A percentile compares a stretch with the other conserved stretches of the same genome.
Conservation (phyloP, 2,888 invertebrate genomes). For the Malacosoma neustria region DNA sequence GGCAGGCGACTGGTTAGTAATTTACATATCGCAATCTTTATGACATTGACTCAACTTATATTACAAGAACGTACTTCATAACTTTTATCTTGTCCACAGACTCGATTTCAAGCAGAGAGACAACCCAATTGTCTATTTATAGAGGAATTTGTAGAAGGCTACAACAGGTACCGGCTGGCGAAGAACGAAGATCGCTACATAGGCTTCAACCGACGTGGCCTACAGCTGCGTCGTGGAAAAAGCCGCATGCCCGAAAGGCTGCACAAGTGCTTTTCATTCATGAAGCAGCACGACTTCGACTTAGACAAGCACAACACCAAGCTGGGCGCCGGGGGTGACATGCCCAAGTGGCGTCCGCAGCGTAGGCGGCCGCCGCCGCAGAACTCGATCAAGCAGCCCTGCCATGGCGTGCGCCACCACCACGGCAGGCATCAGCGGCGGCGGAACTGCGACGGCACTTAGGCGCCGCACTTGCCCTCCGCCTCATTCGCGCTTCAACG, state of each 20-base stretch:
- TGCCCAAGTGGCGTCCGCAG: slow-evolving; percentile 56
- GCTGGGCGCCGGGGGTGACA: slow-evolving; percentile 54
- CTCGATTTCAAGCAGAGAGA: slow-evolving; percentile 74
- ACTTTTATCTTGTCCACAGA: slow-evolving; percentile 36
- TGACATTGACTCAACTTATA: no score
- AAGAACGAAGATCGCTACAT: slow-evolving; percentile 75
- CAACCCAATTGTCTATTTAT: slow-evolving; percentile 77
- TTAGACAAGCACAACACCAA: slow-evolving; percentile 76
- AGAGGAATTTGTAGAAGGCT: slow-evolving; percentile 77
- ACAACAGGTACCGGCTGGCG: slow-evolving; percentile 77
- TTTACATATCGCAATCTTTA: no score
- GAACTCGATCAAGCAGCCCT: slow-evolving; percentile 54
- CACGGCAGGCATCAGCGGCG: slow-evolving; percentile 62
- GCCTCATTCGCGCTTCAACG: slow-evolving; percentile 66
- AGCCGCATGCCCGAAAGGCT: slow-evolving; percentile 50
- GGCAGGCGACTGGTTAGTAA: slow-evolving; percentile 78
- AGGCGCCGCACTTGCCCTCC: slow-evolving; percentile 30
- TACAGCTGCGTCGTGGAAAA: slow-evolving; percentile 66
- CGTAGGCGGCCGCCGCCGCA: slow-evolving; percentile 53
- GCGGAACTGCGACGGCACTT: slow-evolving; percentile 67
- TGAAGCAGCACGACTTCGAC: slow-evolving; percentile 77
- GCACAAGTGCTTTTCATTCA: slow-evolving; percentile 77
- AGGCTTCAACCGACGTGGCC: slow-evolving; percentile 77
- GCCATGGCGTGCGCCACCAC: slow-evolving; percentile 59
- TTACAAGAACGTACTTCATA: no score